These are phyloP conservation scores for Epinephelus coioides DNA, from an alignment of 2,797 vertebrate species.

Conservation along the genomic window DNA sequence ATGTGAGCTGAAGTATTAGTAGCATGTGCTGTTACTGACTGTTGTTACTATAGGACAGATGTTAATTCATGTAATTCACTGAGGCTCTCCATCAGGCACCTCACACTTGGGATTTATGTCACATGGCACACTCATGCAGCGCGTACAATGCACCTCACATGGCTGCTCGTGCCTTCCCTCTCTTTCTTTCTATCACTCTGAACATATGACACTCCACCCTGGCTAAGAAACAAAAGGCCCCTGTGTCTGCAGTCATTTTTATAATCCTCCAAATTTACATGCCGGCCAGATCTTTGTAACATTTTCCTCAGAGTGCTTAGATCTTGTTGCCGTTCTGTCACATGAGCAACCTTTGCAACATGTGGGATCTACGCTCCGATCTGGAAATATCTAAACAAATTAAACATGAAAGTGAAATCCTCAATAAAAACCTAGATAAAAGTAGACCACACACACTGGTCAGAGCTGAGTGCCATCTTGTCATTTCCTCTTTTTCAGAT, in stretches of 20 bases:
- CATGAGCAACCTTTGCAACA: constrained; percentile 25
- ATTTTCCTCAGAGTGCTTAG: constrained; percentile 4
- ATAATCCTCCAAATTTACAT: constrained; percentile 42
- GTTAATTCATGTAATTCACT: constrained; percentile 56
- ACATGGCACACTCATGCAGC: constrained; percentile 64
- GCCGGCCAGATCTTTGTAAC: constrained; percentile 11
- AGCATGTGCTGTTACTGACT: constrained; percentile 42
- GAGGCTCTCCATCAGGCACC: constrained; percentile 45
- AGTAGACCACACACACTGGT: constrained; percentile 10
- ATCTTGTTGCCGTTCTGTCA: constrained; percentile 5
- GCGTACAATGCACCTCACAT: constrained; percentile 63
- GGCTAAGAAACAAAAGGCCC: constrained; percentile 60
- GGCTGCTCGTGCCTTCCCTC: constrained; percentile 31
- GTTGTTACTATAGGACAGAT: constrained; percentile 50
- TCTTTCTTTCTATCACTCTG: constrained; percentile 37
- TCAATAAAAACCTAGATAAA: constrained; percentile 4
- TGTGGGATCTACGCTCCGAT: constrained; percentile 6
- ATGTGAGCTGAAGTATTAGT: constrained; percentile 18
- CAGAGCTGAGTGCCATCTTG: background rate
- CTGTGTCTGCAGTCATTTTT: constrained; percentile 48
- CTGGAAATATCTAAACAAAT: constrained; percentile 32
- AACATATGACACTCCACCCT: constrained; percentile 67
- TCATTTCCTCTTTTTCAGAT: constrained; percentile 39
- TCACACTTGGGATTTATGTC: constrained; percentile 76
- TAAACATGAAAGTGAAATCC: constrained; percentile 39